Conservation (phyloP, 1,140 invertebrate genomes). For the Homarus americanus region DNA sequence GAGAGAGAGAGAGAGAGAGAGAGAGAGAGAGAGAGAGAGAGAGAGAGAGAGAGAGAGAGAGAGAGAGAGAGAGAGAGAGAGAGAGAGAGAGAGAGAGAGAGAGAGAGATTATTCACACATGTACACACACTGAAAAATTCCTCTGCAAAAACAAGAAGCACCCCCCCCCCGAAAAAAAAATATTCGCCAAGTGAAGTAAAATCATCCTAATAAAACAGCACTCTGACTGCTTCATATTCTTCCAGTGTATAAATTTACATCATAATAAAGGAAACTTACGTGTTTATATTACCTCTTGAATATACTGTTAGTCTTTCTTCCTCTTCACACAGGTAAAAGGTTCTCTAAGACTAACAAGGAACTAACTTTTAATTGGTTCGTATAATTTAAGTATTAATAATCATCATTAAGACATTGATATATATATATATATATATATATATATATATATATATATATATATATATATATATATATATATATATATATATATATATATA, state of each 20-base stretch:
- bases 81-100: neutral
- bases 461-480: neutral
- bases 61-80: neutral
- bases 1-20: neutral
- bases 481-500: neutral
- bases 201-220: neutral
- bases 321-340: too few species aligned
- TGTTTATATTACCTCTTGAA: neutral
- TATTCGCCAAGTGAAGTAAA: neutral
- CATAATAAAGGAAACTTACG: neutral
- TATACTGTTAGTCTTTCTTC: neutral
- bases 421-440: too few species aligned
- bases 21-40: neutral
- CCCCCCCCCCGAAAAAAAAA: too few species aligned
- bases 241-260: neutral
- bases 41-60: constrained; percentile 4
- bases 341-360: too few species aligned
- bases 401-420: too few species aligned
- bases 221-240: neutral
- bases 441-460: neutral
- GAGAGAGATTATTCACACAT: neutral
- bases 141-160: neutral
- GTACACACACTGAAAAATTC: neutral
- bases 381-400: too few species aligned
- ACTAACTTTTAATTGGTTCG: too few species aligned